Percentiles rank a stretch among this genome's conserved stretches.
Conservation (phyloP, 2,797 vertebrate species). For the Falco biarmicus region DNA sequence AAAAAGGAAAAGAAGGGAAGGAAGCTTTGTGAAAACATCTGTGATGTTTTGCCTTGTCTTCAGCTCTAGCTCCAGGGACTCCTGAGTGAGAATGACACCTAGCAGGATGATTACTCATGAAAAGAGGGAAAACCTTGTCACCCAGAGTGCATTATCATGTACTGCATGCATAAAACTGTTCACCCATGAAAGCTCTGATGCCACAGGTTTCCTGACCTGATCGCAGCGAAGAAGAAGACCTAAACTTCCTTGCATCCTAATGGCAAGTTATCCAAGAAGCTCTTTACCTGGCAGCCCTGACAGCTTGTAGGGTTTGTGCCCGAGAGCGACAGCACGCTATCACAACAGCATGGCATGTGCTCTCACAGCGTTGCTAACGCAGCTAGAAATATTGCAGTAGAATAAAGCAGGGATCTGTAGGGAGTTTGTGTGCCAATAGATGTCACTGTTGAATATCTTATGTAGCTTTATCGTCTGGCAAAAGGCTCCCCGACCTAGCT, state of each 20-base stretch:
- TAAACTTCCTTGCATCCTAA: not conserved
- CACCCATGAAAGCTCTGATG: not conserved
- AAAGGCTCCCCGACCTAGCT: not conserved
- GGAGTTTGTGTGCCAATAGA: slow-evolving; percentile 42
- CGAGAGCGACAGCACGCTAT: fast-evolving
- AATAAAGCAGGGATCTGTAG: not conserved
- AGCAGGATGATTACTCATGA: not conserved
- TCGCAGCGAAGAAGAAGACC: too few relatives aligned
- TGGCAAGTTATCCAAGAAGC: not conserved
- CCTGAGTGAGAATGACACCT: not conserved
- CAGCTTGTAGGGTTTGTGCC: not conserved
- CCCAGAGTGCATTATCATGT: not conserved
- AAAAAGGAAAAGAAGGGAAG: not conserved
- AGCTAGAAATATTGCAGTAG: not conserved
- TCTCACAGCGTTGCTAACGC: fast-evolving
- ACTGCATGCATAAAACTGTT: not conserved
- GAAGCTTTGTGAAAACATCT: not conserved
- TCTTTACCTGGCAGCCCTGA: not conserved
- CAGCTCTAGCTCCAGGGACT: not conserved
- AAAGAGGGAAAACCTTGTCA: not conserved
- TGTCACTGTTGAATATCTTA: slow-evolving; percentile 68
- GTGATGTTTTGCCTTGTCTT: not conserved
- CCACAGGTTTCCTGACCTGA: not conserved
- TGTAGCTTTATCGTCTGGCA: not conserved
- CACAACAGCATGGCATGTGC: fast-evolving